Conservation (phyloP, 2,797 vertebrate genomes). For the Xenentodon cancila region DNA sequence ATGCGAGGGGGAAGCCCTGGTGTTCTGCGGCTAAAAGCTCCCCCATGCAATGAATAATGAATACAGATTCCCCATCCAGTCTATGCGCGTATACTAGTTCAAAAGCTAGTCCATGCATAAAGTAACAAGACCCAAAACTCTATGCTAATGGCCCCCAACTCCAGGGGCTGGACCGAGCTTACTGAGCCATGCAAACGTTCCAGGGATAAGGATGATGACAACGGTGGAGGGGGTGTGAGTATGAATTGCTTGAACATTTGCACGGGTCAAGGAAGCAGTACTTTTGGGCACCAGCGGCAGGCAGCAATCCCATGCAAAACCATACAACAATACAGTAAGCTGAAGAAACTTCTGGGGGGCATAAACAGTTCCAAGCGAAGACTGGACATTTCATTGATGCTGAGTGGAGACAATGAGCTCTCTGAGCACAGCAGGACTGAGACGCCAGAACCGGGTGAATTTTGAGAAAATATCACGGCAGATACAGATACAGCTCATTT, state of each 20-base stretch:
- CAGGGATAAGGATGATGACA: constrained; percentile 31
- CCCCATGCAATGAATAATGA: constrained; percentile 75
- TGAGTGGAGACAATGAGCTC: constrained; percentile 70
- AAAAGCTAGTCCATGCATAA: constrained; percentile 72
- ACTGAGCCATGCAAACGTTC: constrained; percentile 59
- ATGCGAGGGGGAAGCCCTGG: constrained; percentile 64
- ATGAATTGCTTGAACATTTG: constrained; percentile 34
- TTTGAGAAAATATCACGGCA: constrained; percentile 60
- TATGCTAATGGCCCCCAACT: constrained; percentile 61
- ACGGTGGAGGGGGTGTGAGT: constrained; percentile 38
- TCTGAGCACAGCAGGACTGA: constrained; percentile 5
- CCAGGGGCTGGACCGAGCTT: constrained; percentile 37
- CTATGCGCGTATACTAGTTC: constrained; percentile 59
- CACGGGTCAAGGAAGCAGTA: constrained; percentile 4
- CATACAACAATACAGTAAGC: constrained; percentile 1
- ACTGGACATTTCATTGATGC: constrained; percentile 56
- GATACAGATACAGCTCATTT: constrained; percentile 3
- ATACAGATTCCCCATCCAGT: constrained; percentile 65
- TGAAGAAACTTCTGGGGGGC: constrained; percentile 29
- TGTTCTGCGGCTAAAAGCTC: constrained; percentile 71
- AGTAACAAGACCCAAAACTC: constrained; percentile 60
- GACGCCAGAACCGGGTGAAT: constrained; percentile 33
- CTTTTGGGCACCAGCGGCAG: constrained; percentile 23
- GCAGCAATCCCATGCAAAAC: constrained; percentile 7
- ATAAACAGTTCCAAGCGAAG: constrained; percentile 34